Base-by-base conservation (phyloP, 2,888 invertebrate genomes). In the Euplexia lucipara region DNA sequence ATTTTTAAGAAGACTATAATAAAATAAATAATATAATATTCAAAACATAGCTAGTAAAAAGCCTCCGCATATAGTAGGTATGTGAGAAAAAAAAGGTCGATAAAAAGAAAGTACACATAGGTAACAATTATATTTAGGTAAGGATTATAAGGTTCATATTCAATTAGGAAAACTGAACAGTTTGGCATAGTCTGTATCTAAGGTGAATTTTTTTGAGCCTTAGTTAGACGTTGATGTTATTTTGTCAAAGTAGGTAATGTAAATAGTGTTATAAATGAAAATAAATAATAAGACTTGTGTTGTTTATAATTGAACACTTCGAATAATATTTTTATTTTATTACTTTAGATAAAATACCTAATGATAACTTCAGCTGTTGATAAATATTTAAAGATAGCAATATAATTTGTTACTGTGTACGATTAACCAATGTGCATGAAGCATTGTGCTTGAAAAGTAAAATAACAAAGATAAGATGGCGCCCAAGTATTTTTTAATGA, bases 281-380 rank as follows among this genome's bases (percentile, higher is more conserved):
- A n/a, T 5, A 2, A 51, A 41, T 7, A 42, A 30, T 20, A 0
- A 49, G 16, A 22, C 44, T 12, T 34, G 16, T 41, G n/a, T n/a
- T n/a, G n/a, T 41, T 35, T 2, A 8, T 30, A 42, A 35, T 10
- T 20, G 0, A 42, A 9, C 3, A n/a, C 37, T 64, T 14, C 1
- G 14, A 20, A 39, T 16, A 39, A 32, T 4, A 65, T 14, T n/a
- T 26, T 32, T 18, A n/a, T 47, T 35, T 20, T 34, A 16, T 57
- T 57, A 14, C 39, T 57, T 47, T 35, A 47, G 39, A 65, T 65
- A 26, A 26, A 26, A 5, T 26, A 26, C 26, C 5, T 54, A 37
- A n/a, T 12, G 44, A 53, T 65, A 66, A 37, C n/a, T 7, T 37
- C 14, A 37, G 30, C n/a, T 37, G 54, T 16, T 39, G 42, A 65